Evolutionary conservation across 2,888 invertebrate genomes (phyloP).

Genomic region (Nasonia oneida): DNA sequence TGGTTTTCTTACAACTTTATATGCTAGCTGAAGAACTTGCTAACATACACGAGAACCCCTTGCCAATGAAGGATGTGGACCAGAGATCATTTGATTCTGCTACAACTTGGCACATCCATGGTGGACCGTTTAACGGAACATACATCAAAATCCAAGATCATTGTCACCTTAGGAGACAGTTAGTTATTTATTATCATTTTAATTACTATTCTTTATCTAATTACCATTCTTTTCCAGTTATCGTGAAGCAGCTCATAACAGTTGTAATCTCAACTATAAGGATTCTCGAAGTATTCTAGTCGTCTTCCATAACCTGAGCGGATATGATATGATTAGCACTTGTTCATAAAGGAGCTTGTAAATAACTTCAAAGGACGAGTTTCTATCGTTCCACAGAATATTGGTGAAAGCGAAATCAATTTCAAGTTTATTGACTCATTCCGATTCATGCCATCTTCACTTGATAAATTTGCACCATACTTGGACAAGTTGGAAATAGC

Average conservation of each 20-base stretch:
- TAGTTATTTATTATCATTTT: neutral
- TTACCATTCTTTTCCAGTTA: neutral
- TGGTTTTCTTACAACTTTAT: neutral
- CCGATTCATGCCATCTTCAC: constrained; percentile 51
- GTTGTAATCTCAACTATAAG: constrained; percentile 56
- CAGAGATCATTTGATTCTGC: neutral
- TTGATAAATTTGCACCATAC: constrained; percentile 49
- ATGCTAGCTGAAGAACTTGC: neutral
- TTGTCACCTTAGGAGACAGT: neutral
- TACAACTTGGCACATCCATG: constrained; percentile 43
- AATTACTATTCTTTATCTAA: neutral
- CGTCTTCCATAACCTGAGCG: constrained; percentile 67
- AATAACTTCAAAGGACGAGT: constrained; percentile 24
- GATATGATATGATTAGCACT: constrained; percentile 63
- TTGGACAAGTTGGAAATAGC: neutral
- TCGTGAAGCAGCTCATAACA: constrained; percentile 24
- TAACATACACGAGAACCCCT: too few relatives aligned
- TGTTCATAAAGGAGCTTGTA: constrained; percentile 61
- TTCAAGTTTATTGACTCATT: constrained; percentile 56
- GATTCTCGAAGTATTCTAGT: constrained; percentile 61
- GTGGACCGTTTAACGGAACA: constrained; percentile 14
- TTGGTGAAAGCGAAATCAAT: constrained; percentile 19
- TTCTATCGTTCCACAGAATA: constrained; percentile 6
- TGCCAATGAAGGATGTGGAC: neutral
- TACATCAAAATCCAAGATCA: constrained; percentile 31